Percentiles rank a stretch among this genome's conserved stretches.
Conservation (phyloP, 2,797 vertebrate genomes). For the Pogoniulus pusillus region DNA sequence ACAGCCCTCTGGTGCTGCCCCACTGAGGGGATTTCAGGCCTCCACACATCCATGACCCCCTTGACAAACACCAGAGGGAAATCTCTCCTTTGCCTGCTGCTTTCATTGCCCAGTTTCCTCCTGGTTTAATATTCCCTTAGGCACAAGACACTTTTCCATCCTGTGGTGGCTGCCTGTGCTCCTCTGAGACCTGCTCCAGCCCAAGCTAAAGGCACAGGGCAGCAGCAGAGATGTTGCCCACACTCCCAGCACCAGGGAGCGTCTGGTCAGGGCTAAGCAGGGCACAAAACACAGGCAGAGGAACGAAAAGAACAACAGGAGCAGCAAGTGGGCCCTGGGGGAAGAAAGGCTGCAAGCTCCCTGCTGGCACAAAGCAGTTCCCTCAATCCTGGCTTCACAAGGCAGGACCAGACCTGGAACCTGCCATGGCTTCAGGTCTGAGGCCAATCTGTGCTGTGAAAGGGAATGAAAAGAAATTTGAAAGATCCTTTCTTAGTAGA, state of each 20-base stretch:
- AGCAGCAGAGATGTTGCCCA: not conserved
- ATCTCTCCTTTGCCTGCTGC: not conserved
- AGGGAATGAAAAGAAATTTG: not conserved
- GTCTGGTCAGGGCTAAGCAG: not conserved
- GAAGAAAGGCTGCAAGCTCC: not conserved
- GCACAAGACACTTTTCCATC: not conserved
- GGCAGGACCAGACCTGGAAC: not conserved
- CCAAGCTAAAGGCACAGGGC: not conserved
- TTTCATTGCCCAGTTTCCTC: not conserved
- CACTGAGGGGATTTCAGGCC: not conserved
- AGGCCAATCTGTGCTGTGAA: not conserved
- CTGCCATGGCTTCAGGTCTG: not conserved
- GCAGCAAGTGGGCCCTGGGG: not conserved
- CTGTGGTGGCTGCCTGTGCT: not conserved
- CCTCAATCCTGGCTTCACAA: not conserved
- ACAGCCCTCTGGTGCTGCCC: not conserved
- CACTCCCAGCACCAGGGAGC: not conserved
- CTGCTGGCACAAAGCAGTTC: not conserved
- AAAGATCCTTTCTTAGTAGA: not conserved
- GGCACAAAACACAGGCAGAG: not conserved
- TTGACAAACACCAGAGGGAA: not conserved
- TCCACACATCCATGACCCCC: not conserved
- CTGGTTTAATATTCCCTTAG: not conserved
- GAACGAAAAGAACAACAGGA: not conserved
- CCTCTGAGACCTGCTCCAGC: not conserved